phyloP scores from a whole-genome alignment of 2,888 invertebrate species.

The Tridacna gigas region DNA sequence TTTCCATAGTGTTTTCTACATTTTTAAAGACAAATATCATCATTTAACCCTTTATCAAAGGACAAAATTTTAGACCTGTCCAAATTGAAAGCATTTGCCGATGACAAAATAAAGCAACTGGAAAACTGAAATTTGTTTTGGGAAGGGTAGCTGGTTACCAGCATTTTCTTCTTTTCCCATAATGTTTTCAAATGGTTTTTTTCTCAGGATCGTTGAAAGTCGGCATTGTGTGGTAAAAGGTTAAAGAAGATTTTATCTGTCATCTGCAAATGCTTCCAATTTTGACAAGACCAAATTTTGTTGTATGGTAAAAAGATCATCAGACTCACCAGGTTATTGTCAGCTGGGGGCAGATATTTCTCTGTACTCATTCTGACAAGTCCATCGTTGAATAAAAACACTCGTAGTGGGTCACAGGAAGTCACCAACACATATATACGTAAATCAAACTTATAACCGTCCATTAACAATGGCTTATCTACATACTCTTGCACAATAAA shows the following conservation, averaged over 20 bases:
- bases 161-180: background rate
- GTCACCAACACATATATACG: slow-evolving; percentile 84
- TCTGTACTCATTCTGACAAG: slow-evolving; percentile 84
- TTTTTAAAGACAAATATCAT: no score
- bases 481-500: slow-evolving; percentile 85
- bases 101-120: no score
- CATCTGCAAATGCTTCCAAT: background rate
- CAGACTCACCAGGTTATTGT: slow-evolving; percentile 82
- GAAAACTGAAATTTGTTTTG: no score
- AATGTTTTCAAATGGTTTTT: background rate
- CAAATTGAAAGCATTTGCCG: no score
- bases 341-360: slow-evolving; percentile 82
- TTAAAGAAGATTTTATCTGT: background rate
- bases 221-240: background rate
- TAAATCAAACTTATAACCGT: slow-evolving; percentile 85
- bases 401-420: slow-evolving; percentile 84
- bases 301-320: no score
- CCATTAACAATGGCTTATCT: slow-evolving; percentile 84
- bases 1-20: no score
- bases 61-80: no score
- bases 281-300: no score
- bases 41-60: no score
- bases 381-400: slow-evolving; percentile 84
- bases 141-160: background rate
- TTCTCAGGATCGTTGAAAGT: background rate